Evolutionary conservation across 1,140 invertebrate species (phyloP).

Genomic region (Apis dorsata): DNA sequence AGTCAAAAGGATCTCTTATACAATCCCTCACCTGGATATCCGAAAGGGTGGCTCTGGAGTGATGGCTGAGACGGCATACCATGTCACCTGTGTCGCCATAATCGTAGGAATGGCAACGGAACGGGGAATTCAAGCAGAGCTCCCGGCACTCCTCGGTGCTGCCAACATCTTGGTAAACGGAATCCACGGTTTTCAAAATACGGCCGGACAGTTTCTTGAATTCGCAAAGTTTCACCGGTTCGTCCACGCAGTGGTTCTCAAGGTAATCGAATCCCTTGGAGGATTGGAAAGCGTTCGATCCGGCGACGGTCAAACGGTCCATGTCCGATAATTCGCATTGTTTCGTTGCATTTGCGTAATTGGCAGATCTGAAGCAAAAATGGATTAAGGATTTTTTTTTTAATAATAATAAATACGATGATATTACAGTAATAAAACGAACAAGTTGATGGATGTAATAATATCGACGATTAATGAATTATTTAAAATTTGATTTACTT

Average conservation of each 20-base stretch:
- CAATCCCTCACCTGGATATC: slow-evolving; percentile 88
- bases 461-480: too few relatives aligned
- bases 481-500: too few relatives aligned
- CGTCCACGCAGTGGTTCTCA: slow-evolving; percentile 94
- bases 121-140: slow-evolving; percentile 92
- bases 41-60: slow-evolving; percentile 91
- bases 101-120: slow-evolving; percentile 94
- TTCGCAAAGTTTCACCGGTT: slow-evolving; percentile 94
- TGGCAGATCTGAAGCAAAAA: slow-evolving; percentile 89
- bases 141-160: slow-evolving; percentile 93
- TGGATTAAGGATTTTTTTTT: too few relatives aligned
- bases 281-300: slow-evolving; percentile 86
- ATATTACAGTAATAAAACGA: too few relatives aligned
- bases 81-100: slow-evolving; percentile 95
- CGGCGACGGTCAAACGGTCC: slow-evolving; percentile 92
- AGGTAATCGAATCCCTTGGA: slow-evolving; percentile 90
- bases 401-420: too few relatives aligned
- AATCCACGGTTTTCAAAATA: slow-evolving; percentile 96
- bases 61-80: slow-evolving; percentile 95
- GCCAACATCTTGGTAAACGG: slow-evolving; percentile 93
- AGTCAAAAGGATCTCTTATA: background rate
- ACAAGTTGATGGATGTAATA: too few relatives aligned
- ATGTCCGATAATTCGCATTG: slow-evolving; percentile 93
- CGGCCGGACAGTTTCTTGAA: slow-evolving; percentile 93
- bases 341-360: slow-evolving; percentile 91